These are phyloP conservation scores for Musca vetustissima DNA, from an alignment of 1,140 invertebrate species.

Conservation along the genomic window DNA sequence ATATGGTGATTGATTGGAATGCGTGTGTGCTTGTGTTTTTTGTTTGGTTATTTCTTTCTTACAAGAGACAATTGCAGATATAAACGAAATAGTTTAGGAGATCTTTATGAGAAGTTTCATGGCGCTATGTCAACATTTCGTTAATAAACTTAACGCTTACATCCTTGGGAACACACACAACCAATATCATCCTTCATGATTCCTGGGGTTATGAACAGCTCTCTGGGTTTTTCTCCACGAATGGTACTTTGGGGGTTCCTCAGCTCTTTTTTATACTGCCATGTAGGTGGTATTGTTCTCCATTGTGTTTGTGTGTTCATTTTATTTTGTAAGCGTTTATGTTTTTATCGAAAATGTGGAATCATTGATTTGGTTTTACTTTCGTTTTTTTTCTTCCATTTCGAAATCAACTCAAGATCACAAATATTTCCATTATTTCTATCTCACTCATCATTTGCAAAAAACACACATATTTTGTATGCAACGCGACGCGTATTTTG, in stretches of 20 bases:
- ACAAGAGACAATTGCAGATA: too few relatives aligned
- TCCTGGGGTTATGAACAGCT: neutral
- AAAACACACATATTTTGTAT: neutral
- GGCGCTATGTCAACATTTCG: constrained; percentile 1
- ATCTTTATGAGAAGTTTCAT: neutral
- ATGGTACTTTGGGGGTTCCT: too few relatives aligned
- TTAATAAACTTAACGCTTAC: constrained; percentile 18
- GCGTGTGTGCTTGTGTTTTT: constrained; percentile 1
- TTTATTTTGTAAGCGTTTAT: constrained; percentile 12
- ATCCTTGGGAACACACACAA: constrained; percentile 12
- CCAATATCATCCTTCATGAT: neutral
- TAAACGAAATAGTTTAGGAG: too few relatives aligned
- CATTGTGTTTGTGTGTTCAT: constrained; percentile 4
- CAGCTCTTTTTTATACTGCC: too few relatives aligned
- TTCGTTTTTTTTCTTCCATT: neutral
- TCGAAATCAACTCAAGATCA: constrained; percentile 2
- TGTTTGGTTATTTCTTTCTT: neutral
- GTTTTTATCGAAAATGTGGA: constrained; percentile 19
- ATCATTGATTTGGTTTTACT: too few relatives aligned
- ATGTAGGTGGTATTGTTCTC: neutral
- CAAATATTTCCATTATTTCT: neutral
- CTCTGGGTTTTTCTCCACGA: neutral
- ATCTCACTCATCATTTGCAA: too few relatives aligned
- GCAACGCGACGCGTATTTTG: constrained; percentile 20
- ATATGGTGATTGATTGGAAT: constrained; percentile 12